Evolutionary conservation across 2,113 vertebrate species (phyloP), one percentile per base, ranked within the genome.

Genomic region (Donacobius atricapilla): DNA sequence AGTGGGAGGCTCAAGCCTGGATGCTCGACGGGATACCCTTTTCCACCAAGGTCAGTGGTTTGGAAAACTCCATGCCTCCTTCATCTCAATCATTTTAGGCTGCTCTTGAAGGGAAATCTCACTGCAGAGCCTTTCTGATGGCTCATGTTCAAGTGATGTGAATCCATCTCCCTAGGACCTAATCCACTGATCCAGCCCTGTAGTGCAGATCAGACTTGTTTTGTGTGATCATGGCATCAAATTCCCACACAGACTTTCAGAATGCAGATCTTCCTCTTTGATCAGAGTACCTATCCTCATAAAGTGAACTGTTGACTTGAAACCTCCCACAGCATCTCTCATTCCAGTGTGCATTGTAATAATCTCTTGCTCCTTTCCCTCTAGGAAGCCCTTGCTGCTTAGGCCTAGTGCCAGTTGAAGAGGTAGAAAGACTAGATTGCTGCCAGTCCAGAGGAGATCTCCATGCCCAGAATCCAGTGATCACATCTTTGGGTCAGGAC

Each of bases 381-480:
- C 54, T 89, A 99, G 98, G 96, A 79, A 91, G 95, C 30, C 89
- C 97, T 2, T 98, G 98, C 94, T 98, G 98, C 92, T 91, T 98
- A 70, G 97, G 98, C 60, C 97, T 99, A 12, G 97, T 98, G 61
- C 98, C 98, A 15, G 98, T 98, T 56, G 98, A 99, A 82, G 98
- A 98, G 33, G 95, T 97, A 45, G 98, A 98, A 84, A 96, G 94
- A 69, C 71, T 91, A 47, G 95, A 96, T 7, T 93, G 96, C 95
- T 96, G 97, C 96, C 88, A 96, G 85, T 93, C 97, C 93, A 95
- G 89, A 70, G 97, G 96, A 81, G 98, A 97, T 85, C 83, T 95
- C 91, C 96, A 92, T 85, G 51, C 93, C 45, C 97, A 94, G 90
- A 96, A 96, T 69, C 61, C 95, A 8, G 6, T 51, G 2, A 95